These are phyloP conservation scores for Lerista edwardsae DNA, from an alignment of 2,797 vertebrate genomes.

Conservation along the genomic window DNA sequence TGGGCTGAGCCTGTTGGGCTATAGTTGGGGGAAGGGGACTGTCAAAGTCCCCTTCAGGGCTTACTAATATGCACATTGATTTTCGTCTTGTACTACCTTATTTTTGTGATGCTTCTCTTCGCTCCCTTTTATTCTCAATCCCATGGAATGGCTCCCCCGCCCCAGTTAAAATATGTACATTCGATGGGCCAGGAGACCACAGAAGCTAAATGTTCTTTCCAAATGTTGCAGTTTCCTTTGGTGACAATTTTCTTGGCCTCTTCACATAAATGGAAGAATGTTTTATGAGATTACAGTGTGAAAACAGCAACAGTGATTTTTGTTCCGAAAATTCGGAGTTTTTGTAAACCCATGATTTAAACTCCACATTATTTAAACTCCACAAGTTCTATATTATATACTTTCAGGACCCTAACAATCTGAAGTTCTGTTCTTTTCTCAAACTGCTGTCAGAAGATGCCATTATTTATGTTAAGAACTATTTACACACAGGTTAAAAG, in stretches of 20 bases:
- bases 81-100: too few species aligned
- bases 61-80: too few species aligned
- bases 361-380: slow-evolving; percentile 47
- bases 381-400: slow-evolving; percentile 39
- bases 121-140: too few species aligned
- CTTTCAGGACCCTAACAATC: neutral
- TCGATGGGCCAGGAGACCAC: neutral
- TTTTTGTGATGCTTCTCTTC: too few species aligned
- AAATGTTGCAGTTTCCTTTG: neutral
- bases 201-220: neutral
- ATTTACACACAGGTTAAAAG: neutral
- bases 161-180: neutral
- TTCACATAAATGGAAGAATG: slow-evolving; percentile 20
- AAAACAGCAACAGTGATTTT: neutral
- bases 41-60: too few species aligned
- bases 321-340: slow-evolving; percentile 7
- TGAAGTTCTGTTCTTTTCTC: neutral
- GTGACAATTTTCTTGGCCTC: neutral
- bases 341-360: slow-evolving; percentile 47
- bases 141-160: too few species aligned
- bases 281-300: neutral
- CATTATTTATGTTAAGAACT: neutral
- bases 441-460: neutral
- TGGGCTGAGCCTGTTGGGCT: too few species aligned
- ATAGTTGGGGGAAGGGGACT: too few species aligned